Conservation (phyloP, 2,113 vertebrate species). For the Catharus fuscescens region DNA sequence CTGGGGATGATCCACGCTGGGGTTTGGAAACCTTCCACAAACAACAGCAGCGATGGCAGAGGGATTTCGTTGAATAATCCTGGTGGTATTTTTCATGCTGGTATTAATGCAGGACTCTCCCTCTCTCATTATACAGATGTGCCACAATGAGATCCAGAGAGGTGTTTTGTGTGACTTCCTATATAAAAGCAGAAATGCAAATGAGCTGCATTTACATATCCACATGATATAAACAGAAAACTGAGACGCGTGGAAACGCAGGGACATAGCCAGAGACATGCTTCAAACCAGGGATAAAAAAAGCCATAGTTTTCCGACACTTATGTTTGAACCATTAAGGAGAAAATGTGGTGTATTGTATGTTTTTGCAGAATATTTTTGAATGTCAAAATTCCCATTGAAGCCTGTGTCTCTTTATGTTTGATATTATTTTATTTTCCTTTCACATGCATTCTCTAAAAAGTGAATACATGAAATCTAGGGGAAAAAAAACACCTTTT, state of each 20-base stretch:
- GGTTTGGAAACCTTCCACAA: neutral
- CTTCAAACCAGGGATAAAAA: conserved; percentile 17
- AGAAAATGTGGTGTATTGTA: neutral
- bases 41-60: neutral
- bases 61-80: neutral
- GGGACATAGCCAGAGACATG: neutral
- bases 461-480: neutral
- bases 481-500: neutral
- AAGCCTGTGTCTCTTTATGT: neutral
- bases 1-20: accelerated
- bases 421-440: conserved; percentile 27
- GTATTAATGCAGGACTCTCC: neutral
- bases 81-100: neutral
- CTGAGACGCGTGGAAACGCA: neutral
- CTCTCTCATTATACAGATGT: accelerated
- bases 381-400: neutral
- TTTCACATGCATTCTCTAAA: neutral
- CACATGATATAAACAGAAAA: neutral
- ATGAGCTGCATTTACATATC: conserved; percentile 4
- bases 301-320: neutral
- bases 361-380: conserved; percentile 9
- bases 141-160: neutral
- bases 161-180: conserved; percentile 23
- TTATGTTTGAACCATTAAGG: conserved; percentile 35
- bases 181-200: conserved; percentile 51